Percentiles rank a stretch among this genome's conserved stretches.
Conservation (phyloP, 2,113 vertebrate genomes). For the Erythrolamprus reginae region DNA sequence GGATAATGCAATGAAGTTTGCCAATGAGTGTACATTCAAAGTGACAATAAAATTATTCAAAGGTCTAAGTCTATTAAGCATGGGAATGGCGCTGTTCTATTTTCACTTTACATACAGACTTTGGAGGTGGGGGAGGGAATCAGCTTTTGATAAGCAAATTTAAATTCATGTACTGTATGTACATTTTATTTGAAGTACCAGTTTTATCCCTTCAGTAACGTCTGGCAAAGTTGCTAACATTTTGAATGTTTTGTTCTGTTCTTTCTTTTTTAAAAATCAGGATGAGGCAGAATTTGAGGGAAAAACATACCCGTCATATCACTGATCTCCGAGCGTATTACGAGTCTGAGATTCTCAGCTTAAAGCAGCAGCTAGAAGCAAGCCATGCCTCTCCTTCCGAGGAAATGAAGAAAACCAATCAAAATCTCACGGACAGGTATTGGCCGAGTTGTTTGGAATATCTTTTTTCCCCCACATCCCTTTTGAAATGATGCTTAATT, state of each 20-base stretch:
- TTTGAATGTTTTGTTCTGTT: background rate
- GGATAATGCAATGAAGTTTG: background rate
- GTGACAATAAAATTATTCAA: too few species aligned
- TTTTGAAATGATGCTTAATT: background rate
- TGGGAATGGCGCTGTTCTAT: background rate
- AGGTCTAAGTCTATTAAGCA: background rate
- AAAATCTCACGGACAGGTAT: constrained; percentile 80
- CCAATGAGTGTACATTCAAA: too few species aligned
- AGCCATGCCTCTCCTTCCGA: constrained; percentile 67
- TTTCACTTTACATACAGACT: too few species aligned
- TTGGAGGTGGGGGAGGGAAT: too few species aligned
- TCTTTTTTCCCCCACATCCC: background rate
- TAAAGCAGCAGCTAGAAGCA: constrained; percentile 82
- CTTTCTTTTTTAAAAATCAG: constrained; percentile 57
- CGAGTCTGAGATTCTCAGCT: constrained; percentile 82
- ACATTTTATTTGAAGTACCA: background rate
- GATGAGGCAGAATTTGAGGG: constrained; percentile 86
- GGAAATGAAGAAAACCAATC: constrained; percentile 80
- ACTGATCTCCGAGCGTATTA: constrained; percentile 92
- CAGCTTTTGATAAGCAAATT: background rate
- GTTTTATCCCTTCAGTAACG: background rate
- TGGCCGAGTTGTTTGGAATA: constrained; percentile 5
- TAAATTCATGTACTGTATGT: too few species aligned
- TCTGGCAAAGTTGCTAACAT: background rate
- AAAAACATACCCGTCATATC: constrained; percentile 88